phyloP scores from a whole-genome alignment of 2,797 vertebrate species.

The Crenichthys baileyi region DNA sequence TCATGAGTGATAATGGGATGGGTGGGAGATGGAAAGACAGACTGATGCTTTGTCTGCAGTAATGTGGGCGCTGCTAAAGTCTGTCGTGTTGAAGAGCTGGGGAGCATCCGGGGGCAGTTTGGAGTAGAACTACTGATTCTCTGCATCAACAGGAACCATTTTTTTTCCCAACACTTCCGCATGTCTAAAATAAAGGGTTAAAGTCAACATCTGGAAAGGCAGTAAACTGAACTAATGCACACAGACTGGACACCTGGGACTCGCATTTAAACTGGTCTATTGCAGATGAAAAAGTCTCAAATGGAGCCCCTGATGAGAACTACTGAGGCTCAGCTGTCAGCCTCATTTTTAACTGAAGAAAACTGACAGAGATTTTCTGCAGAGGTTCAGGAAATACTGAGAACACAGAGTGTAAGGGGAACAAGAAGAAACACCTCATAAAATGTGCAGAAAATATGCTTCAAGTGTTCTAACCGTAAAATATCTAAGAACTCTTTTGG shows the following conservation, averaged over 20 bases:
- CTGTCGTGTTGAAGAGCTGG: background rate
- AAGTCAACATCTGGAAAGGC: constrained; percentile 26
- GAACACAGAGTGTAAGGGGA: constrained; percentile 4
- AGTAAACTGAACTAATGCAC: constrained; percentile 37
- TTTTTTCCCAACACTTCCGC: constrained; percentile 14
- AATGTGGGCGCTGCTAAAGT: background rate
- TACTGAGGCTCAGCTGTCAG: constrained; percentile 59
- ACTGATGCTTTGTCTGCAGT: background rate
- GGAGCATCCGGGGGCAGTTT: background rate
- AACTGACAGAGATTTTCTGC: constrained; percentile 32
- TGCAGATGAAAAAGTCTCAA: constrained; percentile 42
- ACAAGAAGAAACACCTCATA: constrained; percentile 15
- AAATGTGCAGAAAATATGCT: constrained; percentile 3
- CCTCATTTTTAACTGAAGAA: constrained; percentile 27
- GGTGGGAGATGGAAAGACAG: background rate
- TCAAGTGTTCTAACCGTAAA: constrained; percentile 9
- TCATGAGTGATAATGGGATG: background rate
- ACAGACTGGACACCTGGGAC: constrained; percentile 30
- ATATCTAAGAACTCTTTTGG: background rate
- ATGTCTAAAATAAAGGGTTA: constrained; percentile 20
- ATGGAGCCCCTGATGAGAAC: constrained; percentile 28
- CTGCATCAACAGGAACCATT: background rate
- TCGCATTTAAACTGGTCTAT: constrained; percentile 33
- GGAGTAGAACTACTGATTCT: background rate
- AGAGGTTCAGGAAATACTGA: constrained; percentile 40